Evolutionary conservation across 2,797 vertebrate species (phyloP), one percentile per base, ranked within the genome.

Genomic region (Pelobates cultripes): DNA sequence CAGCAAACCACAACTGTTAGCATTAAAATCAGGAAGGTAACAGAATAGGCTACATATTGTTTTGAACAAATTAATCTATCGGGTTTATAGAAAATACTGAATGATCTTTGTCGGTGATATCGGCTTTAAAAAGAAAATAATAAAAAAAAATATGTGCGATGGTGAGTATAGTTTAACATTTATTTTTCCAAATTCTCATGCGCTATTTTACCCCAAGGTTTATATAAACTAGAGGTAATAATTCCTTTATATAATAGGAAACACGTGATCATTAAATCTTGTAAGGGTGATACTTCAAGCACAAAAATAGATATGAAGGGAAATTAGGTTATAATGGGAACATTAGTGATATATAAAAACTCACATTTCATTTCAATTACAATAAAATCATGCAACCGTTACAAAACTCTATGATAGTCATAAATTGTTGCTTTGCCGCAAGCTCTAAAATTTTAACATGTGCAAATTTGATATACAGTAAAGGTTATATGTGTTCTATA

Each of bases 271-370:
- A 8, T 45, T 4, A 63, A 63, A 75, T 63, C 14, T 42, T 13
- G 15, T 43, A 63, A 75, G 17, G 28, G 8, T 10, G 73, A 75
- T 75, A 8, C 53, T 73, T 73, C 72, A 40, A 60, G 72, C 72
- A 61, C 55, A 73, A 73, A 61, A 73, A 73, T 43, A 73, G 53
- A 73, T 60, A 73, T 61, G 53, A 7, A 47, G 7, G n/a, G 53
- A n/a, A 73, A 73, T 60, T 55, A 61, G 40, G 55, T 73, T 73
- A 15, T 73, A 73, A 73, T 73, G 72, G 55, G 13, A 51, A 73
- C 72, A 73, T 73, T 73, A 73, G 51, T 73, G 55, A 42, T 43
- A 60, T 73, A 73, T 73, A 61, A 73, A 73, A 73, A 73, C 72
- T 60, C 72, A 43, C 72, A 73, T 73, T 73, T 60, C 41, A 73